Evolutionary conservation across 1,140 invertebrate species (phyloP), one percentile per base, ranked within the genome.

Genomic region (Heliconius congener): DNA sequence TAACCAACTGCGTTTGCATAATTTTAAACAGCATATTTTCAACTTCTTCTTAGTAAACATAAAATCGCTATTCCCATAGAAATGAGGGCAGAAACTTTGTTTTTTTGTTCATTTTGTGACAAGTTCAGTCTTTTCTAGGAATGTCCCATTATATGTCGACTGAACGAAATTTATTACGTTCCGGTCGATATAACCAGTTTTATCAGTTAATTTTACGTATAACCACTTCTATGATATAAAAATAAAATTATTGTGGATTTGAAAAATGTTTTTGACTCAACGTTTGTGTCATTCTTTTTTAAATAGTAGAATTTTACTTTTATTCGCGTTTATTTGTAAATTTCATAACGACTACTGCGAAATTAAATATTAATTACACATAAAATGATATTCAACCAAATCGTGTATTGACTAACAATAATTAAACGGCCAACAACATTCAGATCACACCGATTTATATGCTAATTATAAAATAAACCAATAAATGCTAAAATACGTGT

Each of bases 81-180:
- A 71, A 19, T 39, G 30, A 50, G 6, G 16, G 66, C 18, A 6
- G 52, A 57, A 76, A 76, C 70, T 30, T 46, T 60, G 70, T 52
- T 81, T 83, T 82, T 83, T 83, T 72, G 71, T 52, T 71, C 76
- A 77, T 79, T 83, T 78, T 80, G 52, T 80, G 75, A 80, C 80
- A 74, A 57, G 73, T 84, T 81, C 79, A 83, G 80, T 82, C 82
- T 81, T 80, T 89, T 90, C 88, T 88, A 88, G 87, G 87, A 90
- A 90, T 81, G 79, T 76, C 88, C 87, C 86, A 90, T 90, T 90
- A 88, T 82, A 83, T 79, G 82, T 82, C 82, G 81, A 80, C 72
- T 76, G 73, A 80, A 84, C 80, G 82, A 83, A 85, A 88, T 89
- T 88, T 88, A 87, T 88, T 81, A 83, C 78, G 82, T 83, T 85